Evolutionary conservation across 2,888 invertebrate species (phyloP).

Genomic region (Drosophila mimica): DNA sequence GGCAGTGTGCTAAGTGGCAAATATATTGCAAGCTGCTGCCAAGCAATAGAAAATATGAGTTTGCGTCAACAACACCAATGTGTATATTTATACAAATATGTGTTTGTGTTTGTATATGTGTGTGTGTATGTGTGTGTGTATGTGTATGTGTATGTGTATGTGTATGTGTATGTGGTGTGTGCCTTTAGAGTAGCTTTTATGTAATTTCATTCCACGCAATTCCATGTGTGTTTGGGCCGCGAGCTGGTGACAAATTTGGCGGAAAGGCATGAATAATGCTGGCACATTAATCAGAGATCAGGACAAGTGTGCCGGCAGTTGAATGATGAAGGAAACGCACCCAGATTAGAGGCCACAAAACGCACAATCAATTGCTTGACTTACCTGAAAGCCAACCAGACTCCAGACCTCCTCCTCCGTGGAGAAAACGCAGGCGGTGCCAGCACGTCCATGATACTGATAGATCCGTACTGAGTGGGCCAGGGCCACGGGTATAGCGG

Average conservation of each 20-base stretch:
- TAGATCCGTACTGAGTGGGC: conserved; percentile 91
- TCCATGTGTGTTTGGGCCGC: conserved; percentile 12
- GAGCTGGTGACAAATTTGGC: conserved; percentile 46
- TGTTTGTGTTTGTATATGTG: not conserved
- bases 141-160: not conserved
- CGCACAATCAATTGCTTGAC: conserved; percentile 51
- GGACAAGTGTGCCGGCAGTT: not conserved
- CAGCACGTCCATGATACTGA: conserved; percentile 87
- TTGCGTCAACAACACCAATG: conserved; percentile 47
- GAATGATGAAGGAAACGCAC: not conserved
- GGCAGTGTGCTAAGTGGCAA: conserved; percentile 42
- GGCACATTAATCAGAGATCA: conserved; percentile 45
- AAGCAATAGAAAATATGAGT: conserved; percentile 58
- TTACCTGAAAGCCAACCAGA: conserved; percentile 85
- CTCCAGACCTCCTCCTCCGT: conserved; percentile 87
- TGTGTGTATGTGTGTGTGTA: not conserved
- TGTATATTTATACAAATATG: not conserved
- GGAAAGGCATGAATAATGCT: conserved; percentile 46
- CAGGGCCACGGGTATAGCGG: conserved; percentile 91
- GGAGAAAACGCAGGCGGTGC: conserved; percentile 90
- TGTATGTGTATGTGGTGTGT: not conserved
- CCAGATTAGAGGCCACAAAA: conserved; percentile 40
- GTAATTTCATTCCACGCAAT: conserved; percentile 45
- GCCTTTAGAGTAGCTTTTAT: conserved; percentile 14
- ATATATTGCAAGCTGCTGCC: conserved; percentile 53